These are phyloP conservation scores for Diplogasteroides magnus DNA, from an alignment of 1,140 invertebrate species.

Conservation along the genomic window DNA sequence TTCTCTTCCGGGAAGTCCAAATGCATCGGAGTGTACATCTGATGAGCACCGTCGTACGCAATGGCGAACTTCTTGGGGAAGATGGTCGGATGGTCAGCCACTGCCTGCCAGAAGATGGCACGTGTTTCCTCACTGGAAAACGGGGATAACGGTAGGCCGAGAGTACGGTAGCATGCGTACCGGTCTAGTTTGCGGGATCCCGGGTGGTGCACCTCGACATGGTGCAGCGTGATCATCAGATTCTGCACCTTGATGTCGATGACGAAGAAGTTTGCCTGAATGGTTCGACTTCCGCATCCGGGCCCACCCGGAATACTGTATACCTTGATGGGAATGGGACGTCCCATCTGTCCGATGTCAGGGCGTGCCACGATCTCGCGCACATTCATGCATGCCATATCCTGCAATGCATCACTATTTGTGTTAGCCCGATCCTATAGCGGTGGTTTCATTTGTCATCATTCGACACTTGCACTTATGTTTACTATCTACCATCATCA, in stretches of 20 bases:
- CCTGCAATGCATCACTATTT: too few relatives aligned
- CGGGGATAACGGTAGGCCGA: neutral
- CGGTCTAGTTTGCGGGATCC: constrained; percentile 29
- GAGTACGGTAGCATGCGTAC: neutral
- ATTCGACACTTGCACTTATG: too few relatives aligned
- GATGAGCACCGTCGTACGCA: constrained; percentile 38
- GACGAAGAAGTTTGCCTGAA: constrained; percentile 32
- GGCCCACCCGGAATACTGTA: too few relatives aligned
- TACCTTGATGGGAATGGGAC: constrained; percentile 26
- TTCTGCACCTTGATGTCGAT: constrained; percentile 21
- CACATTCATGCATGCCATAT: constrained; percentile 27
- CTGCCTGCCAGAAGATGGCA: constrained; percentile 37
- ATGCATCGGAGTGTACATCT: constrained; percentile 30
- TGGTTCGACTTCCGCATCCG: too few relatives aligned
- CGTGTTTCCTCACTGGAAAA: constrained; percentile 38
- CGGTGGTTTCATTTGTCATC: too few relatives aligned
- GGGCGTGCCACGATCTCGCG: constrained; percentile 28
- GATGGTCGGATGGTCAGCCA: constrained; percentile 24
- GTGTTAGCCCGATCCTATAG: too few relatives aligned
- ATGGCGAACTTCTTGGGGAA: constrained; percentile 36
- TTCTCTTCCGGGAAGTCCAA: constrained; percentile 28
- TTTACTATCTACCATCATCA: too few relatives aligned
- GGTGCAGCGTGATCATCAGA: constrained; percentile 35
- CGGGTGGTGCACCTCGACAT: constrained; percentile 32
- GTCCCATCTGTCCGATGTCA: constrained; percentile 27